Base-by-base conservation (phyloP, 2,888 invertebrate genomes). In the Drosophila siamana region DNA sequence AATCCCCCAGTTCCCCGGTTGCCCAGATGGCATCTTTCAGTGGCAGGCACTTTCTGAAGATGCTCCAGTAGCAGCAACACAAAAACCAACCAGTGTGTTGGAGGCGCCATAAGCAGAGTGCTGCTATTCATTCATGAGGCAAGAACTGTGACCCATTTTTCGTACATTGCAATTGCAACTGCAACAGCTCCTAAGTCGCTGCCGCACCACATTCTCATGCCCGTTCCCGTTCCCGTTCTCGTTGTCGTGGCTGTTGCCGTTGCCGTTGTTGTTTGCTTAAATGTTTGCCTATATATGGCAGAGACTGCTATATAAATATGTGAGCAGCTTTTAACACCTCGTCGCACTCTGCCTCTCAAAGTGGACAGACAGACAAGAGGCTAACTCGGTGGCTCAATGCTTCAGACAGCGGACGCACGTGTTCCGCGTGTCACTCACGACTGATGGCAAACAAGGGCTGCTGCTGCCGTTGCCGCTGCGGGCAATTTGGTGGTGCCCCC, bases 301-400 rank as follows among this genome's bases (percentile, higher is more conserved):
- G 79, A 71, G 69, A 69, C 83, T 79, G 87, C 83, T 83, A 86
- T 65, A 86, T 83, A 83, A 83, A 83, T 83, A 83, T 83, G 87
- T 83, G 87, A 86, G 70, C 83, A 83, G 78, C 87, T 84, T 83
- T 83, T 83, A 84, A 86, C 83, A 83, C 83, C 87, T 83, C 71
- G 57, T 56, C 68, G 48, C 70, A 26, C 22, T 22, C 54, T 30
- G 40, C 43, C 62, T 55, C 61, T 61, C 54, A 38, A 38, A 61
- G 54, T 54, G 61, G 28, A 44, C 24, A 19, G 3, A n/a, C 15
- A 6, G 9, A 15, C 28, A 15, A n/a, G n/a, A n/a, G 30, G 13
- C 13, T 30, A 36, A 15, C 22, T 13, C 38, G 26, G 16, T n/a
- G 19, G 30, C 43, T 13, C 19, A 30, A 22, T 22, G 8, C 40